Evolutionary conservation across 2,888 invertebrate species (phyloP).

Genomic region (Drosophila macrospina): DNA sequence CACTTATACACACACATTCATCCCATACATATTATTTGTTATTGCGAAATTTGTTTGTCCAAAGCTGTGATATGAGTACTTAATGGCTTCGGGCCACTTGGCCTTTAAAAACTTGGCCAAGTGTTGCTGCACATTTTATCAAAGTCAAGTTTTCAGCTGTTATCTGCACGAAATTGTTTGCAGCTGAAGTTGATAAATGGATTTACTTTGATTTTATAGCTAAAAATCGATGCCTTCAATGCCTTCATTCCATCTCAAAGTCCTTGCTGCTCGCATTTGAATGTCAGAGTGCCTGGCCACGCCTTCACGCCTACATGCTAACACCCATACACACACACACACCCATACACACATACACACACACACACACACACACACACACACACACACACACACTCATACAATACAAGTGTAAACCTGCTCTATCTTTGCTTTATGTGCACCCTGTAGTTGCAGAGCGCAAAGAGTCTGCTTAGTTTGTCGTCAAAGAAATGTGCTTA

Average conservation of each 20-base stretch:
- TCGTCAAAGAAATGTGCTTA: too few species aligned
- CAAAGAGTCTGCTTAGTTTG: too few species aligned
- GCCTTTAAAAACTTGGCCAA: slow-evolving; percentile 54
- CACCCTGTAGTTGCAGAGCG: too few species aligned
- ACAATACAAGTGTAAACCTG: not conserved
- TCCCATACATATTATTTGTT: not conserved
- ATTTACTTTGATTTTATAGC: slow-evolving; percentile 79
- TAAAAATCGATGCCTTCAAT: slow-evolving; percentile 66
- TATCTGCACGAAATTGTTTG: slow-evolving; percentile 75
- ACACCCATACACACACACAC: not conserved
- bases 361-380: not conserved
- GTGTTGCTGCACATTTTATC: slow-evolving; percentile 71
- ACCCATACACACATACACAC: not conserved
- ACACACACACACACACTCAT: not conserved
- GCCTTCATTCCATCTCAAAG: not conserved
- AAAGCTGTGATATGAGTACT: slow-evolving; percentile 37
- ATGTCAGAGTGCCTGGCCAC: slow-evolving; percentile 42
- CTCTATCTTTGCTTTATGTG: not conserved
- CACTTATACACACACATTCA: not conserved
- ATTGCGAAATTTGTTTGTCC: slow-evolving; percentile 50
- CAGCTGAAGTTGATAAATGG: slow-evolving; percentile 79
- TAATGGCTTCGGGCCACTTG: slow-evolving; percentile 58
- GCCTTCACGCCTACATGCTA: slow-evolving; percentile 6
- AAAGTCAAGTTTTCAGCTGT: slow-evolving; percentile 67
- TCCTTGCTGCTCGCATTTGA: slow-evolving; percentile 37